phyloP scores from a whole-genome alignment of 2,888 invertebrate genomes.

The Catotricha subobsoleta region DNA sequence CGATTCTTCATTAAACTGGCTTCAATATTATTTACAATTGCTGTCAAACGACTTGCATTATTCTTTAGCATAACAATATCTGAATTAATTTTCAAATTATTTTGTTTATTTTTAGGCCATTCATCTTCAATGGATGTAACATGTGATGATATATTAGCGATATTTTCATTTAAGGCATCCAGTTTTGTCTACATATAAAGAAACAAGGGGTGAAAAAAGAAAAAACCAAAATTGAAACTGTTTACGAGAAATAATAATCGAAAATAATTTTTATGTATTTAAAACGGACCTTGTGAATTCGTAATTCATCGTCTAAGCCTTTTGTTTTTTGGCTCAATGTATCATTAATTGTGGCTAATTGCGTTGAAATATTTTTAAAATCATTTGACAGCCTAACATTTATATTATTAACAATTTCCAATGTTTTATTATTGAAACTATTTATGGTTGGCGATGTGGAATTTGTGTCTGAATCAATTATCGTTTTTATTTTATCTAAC shows the following conservation, averaged over 20 bases:
- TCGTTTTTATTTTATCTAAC: not conserved
- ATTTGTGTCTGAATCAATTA: not conserved
- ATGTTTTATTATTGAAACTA: not conserved
- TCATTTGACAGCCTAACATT: slow-evolving; percentile 8
- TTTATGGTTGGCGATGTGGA: not conserved
- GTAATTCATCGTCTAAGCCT: slow-evolving; percentile 19
- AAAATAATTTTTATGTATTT: no score
- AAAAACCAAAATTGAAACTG: not conserved
- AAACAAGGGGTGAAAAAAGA: slow-evolving; percentile 6
- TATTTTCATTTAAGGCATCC: slow-evolving; percentile 21
- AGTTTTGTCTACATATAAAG: slow-evolving; percentile 4
- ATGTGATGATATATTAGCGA: slow-evolving; percentile 24
- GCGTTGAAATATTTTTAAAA: slow-evolving; percentile 17
- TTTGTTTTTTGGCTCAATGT: slow-evolving; percentile 22
- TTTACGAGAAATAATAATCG: not conserved
- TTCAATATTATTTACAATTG: no score
- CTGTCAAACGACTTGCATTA: slow-evolving; percentile 25
- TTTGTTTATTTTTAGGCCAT: slow-evolving; percentile 23
- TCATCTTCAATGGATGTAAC: slow-evolving; percentile 23
- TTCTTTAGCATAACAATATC: slow-evolving; percentile 8
- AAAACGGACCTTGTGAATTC: slow-evolving; percentile 19
- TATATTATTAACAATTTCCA: slow-evolving; percentile 13
- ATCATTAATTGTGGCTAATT: slow-evolving; percentile 20
- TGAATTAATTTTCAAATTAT: slow-evolving; percentile 14
- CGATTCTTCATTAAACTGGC: no score